Evolutionary conservation across 2,888 invertebrate species (phyloP), one percentile per base, ranked within the genome.

Genomic region (Drosophila pegasa): DNA sequence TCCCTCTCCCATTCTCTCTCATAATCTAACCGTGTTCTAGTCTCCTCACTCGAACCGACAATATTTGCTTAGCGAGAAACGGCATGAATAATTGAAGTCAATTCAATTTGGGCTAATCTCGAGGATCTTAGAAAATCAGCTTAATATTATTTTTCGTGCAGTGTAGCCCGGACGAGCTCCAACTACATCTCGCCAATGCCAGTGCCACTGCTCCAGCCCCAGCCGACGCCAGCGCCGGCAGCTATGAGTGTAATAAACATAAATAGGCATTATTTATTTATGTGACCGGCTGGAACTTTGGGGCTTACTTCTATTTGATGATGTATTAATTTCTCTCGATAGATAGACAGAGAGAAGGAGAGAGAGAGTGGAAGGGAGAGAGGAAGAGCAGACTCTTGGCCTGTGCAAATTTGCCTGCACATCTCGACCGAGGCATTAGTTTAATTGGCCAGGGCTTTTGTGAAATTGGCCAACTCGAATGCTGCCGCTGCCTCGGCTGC

Each of bases 231-330:
- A 47, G 48, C 33, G 66, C 71, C 78, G 35, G 65, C 67, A 75
- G 79, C 67, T 43, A 69, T 18, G 70, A 56, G 73, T 75, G 78
- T 75, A 88, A 86, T 89, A 86, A 87, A 74, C 89, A 85, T 85
- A 85, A 85, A 89, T 87, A 82, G 87, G 74, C 75, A 89, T 87
- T 87, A 84, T 87, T 84, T 84, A 86, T 89, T 89, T 88, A 87
- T 87, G 64, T 68, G 75, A 75, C 58, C 61, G 77, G 56, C 76
- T 75, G 69, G 62, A 76, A 77, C 68, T 65, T 64, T 80, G 75
- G 70, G 79, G 61, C 75, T 78, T 78, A 78, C 65, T 78, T 63
- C 63, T 62, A 80, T 78, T 78, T 74, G 80, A 78, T 78, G 74
- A 78, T 78, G 75, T 72, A 83, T 86, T 86, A 88, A 88, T 83